These are phyloP conservation scores for Axinella damicornis DNA, from an alignment of 37 sponge, comb jelly and placozoan genomes.

Conservation along the genomic window DNA sequence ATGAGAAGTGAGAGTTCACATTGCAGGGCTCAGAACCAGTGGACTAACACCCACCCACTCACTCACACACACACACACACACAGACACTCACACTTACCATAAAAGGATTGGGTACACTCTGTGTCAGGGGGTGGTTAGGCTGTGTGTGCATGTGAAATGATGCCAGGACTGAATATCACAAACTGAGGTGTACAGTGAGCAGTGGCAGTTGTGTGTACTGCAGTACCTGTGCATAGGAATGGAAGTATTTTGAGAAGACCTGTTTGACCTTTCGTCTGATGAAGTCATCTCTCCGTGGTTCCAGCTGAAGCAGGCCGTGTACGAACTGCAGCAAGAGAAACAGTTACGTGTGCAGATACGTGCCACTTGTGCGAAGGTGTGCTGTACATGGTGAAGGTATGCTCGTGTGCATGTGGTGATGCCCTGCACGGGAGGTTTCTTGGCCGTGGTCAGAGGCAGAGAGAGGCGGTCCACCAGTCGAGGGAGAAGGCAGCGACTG, in stretches of 20 bases:
- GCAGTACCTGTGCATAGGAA: constrained; percentile 34
- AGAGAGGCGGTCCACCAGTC: constrained; percentile 45
- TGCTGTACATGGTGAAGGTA: constrained; percentile 47
- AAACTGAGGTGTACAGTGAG: too few species aligned
- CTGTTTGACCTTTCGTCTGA: constrained; percentile 56
- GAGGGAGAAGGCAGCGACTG: constrained; percentile 47
- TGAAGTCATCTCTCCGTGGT: constrained; percentile 55
- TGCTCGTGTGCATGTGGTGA: neutral
- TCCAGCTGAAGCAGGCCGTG: constrained; percentile 49
- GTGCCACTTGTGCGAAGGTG: neutral
- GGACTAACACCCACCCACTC: neutral
- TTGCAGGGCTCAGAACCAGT: neutral
- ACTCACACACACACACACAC: neutral
- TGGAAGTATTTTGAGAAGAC: constrained; percentile 58
- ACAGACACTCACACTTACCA: neutral
- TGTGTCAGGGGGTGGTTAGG: neutral
- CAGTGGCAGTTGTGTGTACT: neutral
- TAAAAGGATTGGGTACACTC: constrained; percentile 10
- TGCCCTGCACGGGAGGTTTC: neutral
- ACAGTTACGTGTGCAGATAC: neutral
- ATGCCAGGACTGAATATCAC: too few species aligned
- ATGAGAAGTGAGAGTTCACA: too few species aligned
- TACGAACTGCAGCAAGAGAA: constrained; percentile 37
- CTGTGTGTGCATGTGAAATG: neutral
- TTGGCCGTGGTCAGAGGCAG: constrained; percentile 19